These are phyloP conservation scores for Alces alces DNA, from an alignment of 2,113 vertebrate species.

Conservation along the genomic window DNA sequence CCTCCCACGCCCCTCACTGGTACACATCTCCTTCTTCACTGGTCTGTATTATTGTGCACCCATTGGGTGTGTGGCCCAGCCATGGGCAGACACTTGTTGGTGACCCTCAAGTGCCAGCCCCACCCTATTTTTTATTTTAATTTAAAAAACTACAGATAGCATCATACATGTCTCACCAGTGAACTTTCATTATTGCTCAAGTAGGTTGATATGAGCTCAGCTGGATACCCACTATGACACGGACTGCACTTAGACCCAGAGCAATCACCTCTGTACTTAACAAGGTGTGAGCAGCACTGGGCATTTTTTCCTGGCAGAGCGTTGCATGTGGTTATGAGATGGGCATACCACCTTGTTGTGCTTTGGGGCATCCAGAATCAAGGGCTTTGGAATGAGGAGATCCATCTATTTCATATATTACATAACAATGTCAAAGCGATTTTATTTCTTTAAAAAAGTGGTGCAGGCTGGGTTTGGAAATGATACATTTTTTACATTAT, in stretches of 20 bases:
- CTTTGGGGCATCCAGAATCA: background rate
- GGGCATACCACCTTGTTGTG: background rate
- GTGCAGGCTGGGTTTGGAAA: background rate
- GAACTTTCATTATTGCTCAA: background rate
- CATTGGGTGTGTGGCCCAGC: background rate
- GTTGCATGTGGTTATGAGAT: background rate
- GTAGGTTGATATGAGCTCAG: conserved; percentile 40
- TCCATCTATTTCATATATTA: background rate
- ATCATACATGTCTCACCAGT: background rate
- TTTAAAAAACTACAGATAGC: background rate
- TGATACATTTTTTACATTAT: background rate
- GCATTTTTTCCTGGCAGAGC: background rate
- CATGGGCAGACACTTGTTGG: background rate
- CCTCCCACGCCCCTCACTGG: background rate
- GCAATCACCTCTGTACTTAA: background rate
- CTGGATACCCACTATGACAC: conserved; percentile 60
- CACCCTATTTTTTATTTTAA: too few species aligned
- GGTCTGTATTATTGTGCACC: conserved; percentile 1
- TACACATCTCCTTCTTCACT: background rate
- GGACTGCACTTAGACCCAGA: background rate
- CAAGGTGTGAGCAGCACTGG: background rate
- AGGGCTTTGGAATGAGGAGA: conserved; percentile 4
- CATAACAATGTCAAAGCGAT: background rate
- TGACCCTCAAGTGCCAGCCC: background rate
- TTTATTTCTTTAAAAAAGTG: conserved; percentile 21